Conservation (phyloP, 92 coral and sea anemone species). For the Zoanthus sansibaricus region DNA sequence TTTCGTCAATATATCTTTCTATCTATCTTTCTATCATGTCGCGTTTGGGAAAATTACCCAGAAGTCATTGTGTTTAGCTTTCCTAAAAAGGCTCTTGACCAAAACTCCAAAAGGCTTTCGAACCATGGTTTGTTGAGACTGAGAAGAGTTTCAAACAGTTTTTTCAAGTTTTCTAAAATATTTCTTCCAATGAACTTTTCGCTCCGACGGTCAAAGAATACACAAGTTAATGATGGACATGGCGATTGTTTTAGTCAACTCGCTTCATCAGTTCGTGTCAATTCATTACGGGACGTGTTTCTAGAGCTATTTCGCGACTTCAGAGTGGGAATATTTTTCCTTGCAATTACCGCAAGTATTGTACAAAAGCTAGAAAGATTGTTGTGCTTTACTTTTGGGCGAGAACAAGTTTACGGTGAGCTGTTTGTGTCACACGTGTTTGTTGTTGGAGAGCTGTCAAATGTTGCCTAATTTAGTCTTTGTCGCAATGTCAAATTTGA, state of each 20-base stretch:
- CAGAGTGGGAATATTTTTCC: constrained; percentile 8
- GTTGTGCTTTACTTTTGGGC: constrained; percentile 9
- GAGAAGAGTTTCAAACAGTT: not conserved
- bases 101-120: not conserved
- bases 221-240: not conserved
- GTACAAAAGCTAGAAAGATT: constrained; percentile 15
- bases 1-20: too few species aligned
- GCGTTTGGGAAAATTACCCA: too few species aligned
- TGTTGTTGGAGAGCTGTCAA: not conserved
- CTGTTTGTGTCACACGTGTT: not conserved
- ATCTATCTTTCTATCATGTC: too few species aligned
- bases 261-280: not conserved
- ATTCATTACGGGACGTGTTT: constrained; percentile 14
- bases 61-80: not conserved
- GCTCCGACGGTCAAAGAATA: constrained; percentile 3
- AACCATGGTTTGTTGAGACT: not conserved
- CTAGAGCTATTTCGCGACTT: constrained; percentile 12
- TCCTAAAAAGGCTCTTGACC: not conserved
- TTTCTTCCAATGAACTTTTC: not conserved
- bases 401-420: constrained; percentile 17
- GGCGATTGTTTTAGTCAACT: not conserved
- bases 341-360: not conserved
- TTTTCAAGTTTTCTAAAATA: not conserved
- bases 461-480: constrained; percentile 25
- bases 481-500: constrained; percentile 10